Conservation (phyloP, 2,113 vertebrate species). For the Hypocryptadius cinnamomeus region DNA sequence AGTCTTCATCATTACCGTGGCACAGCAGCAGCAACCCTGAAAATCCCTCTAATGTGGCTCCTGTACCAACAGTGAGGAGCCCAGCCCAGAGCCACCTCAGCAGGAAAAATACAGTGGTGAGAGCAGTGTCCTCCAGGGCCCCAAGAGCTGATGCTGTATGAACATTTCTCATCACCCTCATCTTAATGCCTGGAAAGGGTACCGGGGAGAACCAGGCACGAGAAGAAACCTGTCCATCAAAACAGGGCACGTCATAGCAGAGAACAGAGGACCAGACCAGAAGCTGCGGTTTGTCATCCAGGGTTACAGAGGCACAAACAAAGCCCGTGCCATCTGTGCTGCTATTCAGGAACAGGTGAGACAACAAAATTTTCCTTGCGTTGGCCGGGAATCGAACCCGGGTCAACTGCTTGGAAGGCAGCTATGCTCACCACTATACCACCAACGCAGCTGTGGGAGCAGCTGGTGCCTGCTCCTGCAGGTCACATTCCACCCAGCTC, state of each 20-base stretch:
- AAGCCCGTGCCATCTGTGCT: rapidly evolving
- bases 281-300: rapidly evolving
- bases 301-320: too few species aligned
- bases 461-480: rapidly evolving
- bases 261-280: rapidly evolving
- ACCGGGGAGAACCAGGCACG: too few species aligned
- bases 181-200: too few species aligned
- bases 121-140: too few species aligned
- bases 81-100: neutral
- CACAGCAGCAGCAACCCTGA: neutral
- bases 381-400: constrained; percentile 64
- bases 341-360: rapidly evolving
- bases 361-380: rapidly evolving
- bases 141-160: too few species aligned
- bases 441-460: neutral
- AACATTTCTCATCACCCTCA: neutral
- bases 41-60: neutral
- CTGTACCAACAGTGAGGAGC: neutral
- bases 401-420: constrained; percentile 77
- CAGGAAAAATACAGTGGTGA: neutral
- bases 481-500: neutral
- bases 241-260: rapidly evolving
- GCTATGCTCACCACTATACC: constrained; percentile 80
- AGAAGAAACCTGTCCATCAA: too few species aligned
- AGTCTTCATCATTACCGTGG: rapidly evolving